phyloP scores from a whole-genome alignment of 2,888 invertebrate species.

The Hypercompe scribonia region DNA sequence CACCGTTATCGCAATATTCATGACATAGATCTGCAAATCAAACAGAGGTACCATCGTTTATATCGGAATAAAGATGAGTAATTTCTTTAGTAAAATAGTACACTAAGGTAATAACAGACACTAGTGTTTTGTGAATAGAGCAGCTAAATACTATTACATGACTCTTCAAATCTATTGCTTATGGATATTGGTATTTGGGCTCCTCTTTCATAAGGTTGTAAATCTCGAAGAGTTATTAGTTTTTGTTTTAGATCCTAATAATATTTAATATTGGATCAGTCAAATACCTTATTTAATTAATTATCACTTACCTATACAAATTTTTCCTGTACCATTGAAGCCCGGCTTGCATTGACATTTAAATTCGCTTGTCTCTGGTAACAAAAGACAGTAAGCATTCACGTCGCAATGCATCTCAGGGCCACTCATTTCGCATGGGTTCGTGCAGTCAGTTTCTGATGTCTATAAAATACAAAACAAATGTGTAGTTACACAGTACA shows the following conservation, averaged over 20 bases:
- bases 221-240: no score
- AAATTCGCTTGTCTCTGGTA: slow-evolving; percentile 94
- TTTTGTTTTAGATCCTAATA: neutral
- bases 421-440: slow-evolving; percentile 95
- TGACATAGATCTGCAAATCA: slow-evolving; percentile 90
- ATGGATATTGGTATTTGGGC: no score
- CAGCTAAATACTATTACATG: no score
- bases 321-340: slow-evolving; percentile 94
- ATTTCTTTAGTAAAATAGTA: no score
- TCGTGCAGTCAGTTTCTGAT: slow-evolving; percentile 93
- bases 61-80: neutral
- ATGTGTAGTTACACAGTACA: neutral
- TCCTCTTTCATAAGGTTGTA: no score
- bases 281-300: neutral
- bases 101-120: no score
- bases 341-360: slow-evolving; percentile 97
- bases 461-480: slow-evolving; percentile 80
- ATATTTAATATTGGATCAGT: neutral
- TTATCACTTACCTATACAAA: slow-evolving; percentile 87
- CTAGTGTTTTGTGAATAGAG: no score
- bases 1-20: slow-evolving; percentile 95
- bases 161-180: no score
- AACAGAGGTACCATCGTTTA: neutral
- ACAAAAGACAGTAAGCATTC: slow-evolving; percentile 94
- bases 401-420: slow-evolving; percentile 94